A percentile compares a stretch with the other conserved stretches of the same genome.
Evolutionary conservation across 2,113 vertebrate species (phyloP).

Genomic region (Serilophus lunatus): DNA sequence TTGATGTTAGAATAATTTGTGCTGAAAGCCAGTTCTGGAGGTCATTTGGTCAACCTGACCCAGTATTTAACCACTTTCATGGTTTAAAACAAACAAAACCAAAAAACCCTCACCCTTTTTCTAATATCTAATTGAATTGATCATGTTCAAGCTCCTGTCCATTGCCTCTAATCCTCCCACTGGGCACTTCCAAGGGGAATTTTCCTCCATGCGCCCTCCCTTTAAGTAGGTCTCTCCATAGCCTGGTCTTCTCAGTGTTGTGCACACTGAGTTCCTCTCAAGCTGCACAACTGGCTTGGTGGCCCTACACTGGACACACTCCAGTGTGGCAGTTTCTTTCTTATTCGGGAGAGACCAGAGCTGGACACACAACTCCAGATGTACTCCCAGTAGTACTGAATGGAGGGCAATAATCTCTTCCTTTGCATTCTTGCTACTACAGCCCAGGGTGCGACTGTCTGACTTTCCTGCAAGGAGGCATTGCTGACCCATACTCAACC

Average conservation of each 20-base stretch:
- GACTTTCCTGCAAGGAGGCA: neutral
- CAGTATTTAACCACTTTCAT: neutral
- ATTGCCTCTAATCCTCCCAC: neutral
- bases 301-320: neutral
- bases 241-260: neutral
- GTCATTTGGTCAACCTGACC: neutral
- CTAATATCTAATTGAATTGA: neutral
- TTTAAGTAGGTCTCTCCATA: neutral
- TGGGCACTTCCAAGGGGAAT: neutral
- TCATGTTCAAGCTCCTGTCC: neutral
- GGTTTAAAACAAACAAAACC: neutral
- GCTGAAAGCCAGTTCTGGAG: neutral
- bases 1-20: neutral
- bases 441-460: neutral
- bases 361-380: neutral
- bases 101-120: neutral
- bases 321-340: neutral
- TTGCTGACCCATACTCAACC: neutral
- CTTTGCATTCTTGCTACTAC: neutral
- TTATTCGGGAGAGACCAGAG: neutral
- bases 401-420: neutral
- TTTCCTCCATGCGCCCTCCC: neutral
- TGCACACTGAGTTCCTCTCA: neutral
- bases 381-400: neutral
- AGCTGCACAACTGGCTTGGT: neutral